phyloP scores from a whole-genome alignment of 2,888 invertebrate species.

The Strigamia maritima region DNA sequence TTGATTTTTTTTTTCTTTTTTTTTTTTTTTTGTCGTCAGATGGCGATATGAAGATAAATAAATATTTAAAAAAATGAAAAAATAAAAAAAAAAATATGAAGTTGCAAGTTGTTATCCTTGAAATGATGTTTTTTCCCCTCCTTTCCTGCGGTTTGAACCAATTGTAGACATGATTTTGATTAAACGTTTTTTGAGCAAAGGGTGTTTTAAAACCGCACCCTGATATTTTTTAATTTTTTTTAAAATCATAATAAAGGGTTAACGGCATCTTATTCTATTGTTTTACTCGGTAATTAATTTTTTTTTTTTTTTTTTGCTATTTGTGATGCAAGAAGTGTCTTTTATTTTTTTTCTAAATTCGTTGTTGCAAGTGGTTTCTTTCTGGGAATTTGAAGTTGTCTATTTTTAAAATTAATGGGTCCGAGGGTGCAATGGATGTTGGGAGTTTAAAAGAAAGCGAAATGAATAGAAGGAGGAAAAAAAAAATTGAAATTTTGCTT shows the following conservation, averaged over 20 bases:
- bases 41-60: not conserved
- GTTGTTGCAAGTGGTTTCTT: not conserved
- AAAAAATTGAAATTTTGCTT: conserved; percentile 2
- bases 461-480: not conserved
- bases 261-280: not conserved
- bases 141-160: not conserved
- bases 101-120: not conserved
- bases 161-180: not conserved
- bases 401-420: conserved; percentile 17
- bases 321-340: not conserved
- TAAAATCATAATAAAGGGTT: not conserved
- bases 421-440: not conserved
- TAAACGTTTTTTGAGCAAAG: not conserved
- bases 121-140: not conserved
- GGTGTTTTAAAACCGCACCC: not conserved
- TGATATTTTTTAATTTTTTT: not conserved
- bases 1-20: not conserved
- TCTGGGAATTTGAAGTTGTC: not conserved
- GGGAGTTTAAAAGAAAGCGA: conserved; percentile 10
- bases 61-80: not conserved
- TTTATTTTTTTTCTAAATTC: not conserved
- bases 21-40: not conserved
- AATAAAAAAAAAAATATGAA: too few species aligned
- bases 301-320: not conserved
- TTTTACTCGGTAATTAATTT: not conserved